Conservation (phyloP, 2,113 vertebrate genomes). For the Dipodomys merriami region DNA sequence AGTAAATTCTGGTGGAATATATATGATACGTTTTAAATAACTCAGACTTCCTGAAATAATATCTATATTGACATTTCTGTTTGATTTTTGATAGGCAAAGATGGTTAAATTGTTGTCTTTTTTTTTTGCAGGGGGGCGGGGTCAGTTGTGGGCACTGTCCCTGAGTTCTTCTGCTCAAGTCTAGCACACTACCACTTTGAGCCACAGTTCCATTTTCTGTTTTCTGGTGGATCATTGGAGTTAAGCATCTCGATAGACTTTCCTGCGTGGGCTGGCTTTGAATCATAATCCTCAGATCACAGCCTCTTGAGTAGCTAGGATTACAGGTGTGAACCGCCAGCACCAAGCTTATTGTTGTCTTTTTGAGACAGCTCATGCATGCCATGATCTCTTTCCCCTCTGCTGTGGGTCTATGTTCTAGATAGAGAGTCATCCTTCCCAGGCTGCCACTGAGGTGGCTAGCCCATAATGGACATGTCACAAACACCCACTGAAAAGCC, state of each 20-base stretch:
- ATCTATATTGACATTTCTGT: not conserved
- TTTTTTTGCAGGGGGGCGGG: too few species aligned
- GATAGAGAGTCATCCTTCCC: not conserved
- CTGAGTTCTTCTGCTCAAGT: too few species aligned
- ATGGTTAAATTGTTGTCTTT: not conserved
- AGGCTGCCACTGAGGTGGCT: not conserved
- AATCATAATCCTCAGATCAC: too few species aligned
- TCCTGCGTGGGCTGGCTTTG: too few species aligned
- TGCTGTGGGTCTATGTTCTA: not conserved
- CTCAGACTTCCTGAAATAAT: not conserved
- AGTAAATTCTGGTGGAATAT: not conserved
- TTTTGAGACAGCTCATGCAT: not conserved
- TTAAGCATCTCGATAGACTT: too few species aligned
- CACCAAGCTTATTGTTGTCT: not conserved
- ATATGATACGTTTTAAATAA: not conserved
- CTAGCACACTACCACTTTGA: too few species aligned
- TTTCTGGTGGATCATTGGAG: too few species aligned
- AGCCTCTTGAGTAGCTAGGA: too few species aligned
- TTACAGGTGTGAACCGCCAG: too few species aligned
- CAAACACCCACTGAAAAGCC: not conserved
- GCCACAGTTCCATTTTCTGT: too few species aligned
- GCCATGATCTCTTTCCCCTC: not conserved
- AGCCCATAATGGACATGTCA: not conserved
- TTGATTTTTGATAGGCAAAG: not conserved
- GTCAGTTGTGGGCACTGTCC: too few species aligned